A percentile compares a stretch with the other conserved stretches of the same genome.
Evolutionary conservation across 2,797 vertebrate species (phyloP).

Genomic region (Amblyopsis hoosieri): DNA sequence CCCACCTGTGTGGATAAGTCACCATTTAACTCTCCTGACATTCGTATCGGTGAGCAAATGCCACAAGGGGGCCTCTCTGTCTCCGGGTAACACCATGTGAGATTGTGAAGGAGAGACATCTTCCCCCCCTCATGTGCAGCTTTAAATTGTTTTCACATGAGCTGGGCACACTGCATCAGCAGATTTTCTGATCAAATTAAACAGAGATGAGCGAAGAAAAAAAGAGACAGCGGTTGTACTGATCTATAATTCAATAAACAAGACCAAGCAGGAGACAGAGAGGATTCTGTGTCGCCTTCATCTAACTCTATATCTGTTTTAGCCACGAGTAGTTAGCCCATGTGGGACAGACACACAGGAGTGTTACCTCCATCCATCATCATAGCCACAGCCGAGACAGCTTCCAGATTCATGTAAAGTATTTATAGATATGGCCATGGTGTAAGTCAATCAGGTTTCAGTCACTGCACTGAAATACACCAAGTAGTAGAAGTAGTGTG

Average conservation of each 20-base stretch:
- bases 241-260: conserved; percentile 86
- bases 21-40: conserved; percentile 15
- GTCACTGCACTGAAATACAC: background rate
- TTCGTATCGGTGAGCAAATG: conserved; percentile 16
- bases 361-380: conserved; percentile 43
- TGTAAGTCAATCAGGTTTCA: background rate
- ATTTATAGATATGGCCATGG: background rate
- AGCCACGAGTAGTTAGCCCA: conserved; percentile 45
- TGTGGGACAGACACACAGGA: conserved; percentile 25
- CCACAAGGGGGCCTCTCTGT: conserved; percentile 13
- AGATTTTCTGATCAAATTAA: conserved; percentile 91
- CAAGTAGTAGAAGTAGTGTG: too few relatives aligned
- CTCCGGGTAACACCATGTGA: conserved; percentile 10
- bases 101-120: conserved; percentile 35
- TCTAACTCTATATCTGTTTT: conserved; percentile 61
- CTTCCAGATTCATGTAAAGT: background rate
- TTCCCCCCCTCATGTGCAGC: conserved; percentile 72
- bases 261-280: conserved; percentile 67
- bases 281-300: conserved; percentile 61
- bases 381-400: conserved; percentile 12
- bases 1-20: conserved; percentile 25
- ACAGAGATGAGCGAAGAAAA: conserved; percentile 57
- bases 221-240: conserved; percentile 79
- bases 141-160: conserved; percentile 93
- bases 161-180: conserved; percentile 82